Evolutionary conservation across 2,797 vertebrate genomes (phyloP).

Genomic region (Anomalospiza imberbis): DNA sequence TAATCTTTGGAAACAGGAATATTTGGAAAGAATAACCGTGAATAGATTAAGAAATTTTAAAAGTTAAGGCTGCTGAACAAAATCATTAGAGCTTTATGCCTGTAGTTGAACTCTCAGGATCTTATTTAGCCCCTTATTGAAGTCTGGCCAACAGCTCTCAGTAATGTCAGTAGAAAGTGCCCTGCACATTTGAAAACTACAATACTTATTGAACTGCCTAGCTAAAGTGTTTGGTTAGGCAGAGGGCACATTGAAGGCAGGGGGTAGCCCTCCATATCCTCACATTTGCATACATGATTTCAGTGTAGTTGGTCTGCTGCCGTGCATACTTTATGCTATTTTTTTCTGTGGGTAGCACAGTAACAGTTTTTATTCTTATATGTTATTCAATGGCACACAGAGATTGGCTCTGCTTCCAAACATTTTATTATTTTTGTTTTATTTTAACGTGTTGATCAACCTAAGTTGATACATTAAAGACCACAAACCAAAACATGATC

Average conservation of each 20-base stretch:
- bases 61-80: background rate
- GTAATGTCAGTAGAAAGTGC: background rate
- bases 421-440: background rate
- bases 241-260: background rate
- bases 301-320: background rate
- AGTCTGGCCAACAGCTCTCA: background rate
- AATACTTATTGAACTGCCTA: background rate
- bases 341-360: background rate
- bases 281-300: rapidly evolving
- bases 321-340: rapidly evolving
- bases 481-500: rapidly evolving
- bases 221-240: background rate
- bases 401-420: background rate
- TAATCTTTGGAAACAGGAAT: background rate
- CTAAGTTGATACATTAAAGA: background rate
- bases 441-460: background rate
- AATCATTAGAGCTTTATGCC: background rate
- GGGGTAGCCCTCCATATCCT: background rate
- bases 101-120: background rate
- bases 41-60: background rate
- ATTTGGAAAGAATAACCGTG: background rate
- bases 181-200: background rate
- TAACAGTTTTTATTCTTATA: background rate
- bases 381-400: background rate
- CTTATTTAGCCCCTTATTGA: background rate